A percentile compares a stretch with the other conserved stretches of the same genome.
phyloP scores from a whole-genome alignment of 1,140 invertebrate genomes.

The Halictus rubicundus region DNA sequence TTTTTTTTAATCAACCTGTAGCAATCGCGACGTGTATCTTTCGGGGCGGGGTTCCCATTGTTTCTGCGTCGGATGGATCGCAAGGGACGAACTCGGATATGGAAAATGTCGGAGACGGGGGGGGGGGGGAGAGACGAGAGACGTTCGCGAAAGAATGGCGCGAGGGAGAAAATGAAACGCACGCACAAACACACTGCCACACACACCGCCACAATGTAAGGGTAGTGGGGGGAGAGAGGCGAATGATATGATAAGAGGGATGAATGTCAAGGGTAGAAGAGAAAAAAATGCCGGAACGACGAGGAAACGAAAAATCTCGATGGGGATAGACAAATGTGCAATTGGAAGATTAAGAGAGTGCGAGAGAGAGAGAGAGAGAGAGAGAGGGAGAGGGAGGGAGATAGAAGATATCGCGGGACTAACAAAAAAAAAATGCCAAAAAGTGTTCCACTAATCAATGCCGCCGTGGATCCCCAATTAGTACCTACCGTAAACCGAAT shows the following conservation, averaged over 20 bases:
- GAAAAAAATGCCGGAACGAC: constrained; percentile 3
- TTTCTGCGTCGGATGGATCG: no score
- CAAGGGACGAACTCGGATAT: neutral
- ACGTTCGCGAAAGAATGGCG: constrained; percentile 8
- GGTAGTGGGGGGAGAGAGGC: no score
- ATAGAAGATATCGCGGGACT: constrained; percentile 54
- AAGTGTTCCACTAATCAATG: constrained; percentile 67
- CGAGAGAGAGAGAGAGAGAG: constrained; percentile 18
- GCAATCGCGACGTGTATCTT: no score
- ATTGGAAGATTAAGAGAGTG: neutral
- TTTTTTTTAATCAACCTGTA: no score
- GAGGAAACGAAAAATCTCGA: neutral
- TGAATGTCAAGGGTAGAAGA: constrained; percentile 23
- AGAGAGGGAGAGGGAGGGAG: constrained; percentile 33
- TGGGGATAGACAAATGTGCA: neutral
- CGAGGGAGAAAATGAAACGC: neutral
- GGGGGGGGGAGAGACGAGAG: neutral
- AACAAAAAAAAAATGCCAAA: constrained; percentile 64
- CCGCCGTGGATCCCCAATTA: constrained; percentile 60
- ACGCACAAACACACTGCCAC: constrained; percentile 15
- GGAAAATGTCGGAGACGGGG: neutral
- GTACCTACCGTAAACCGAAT: constrained; percentile 49
- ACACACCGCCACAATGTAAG: neutral
- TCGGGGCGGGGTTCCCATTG: no score
- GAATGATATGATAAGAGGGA: neutral